phyloP scores from a whole-genome alignment of 2,113 vertebrate genomes.

The Desmodus rotundus region DNA sequence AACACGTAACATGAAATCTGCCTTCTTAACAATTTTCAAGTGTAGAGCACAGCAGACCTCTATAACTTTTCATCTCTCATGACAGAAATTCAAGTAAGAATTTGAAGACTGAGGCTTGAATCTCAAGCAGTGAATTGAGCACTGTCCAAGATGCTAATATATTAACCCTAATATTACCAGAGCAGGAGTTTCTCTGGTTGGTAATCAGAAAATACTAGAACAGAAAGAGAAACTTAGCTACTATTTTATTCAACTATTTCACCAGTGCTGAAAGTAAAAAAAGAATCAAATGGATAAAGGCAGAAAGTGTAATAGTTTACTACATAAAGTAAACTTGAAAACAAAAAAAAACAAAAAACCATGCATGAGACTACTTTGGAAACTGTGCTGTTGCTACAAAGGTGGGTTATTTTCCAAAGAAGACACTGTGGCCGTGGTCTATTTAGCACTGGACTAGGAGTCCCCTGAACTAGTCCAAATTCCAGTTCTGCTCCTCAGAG shows the following conservation, averaged over 20 bases:
- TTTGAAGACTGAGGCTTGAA: background rate
- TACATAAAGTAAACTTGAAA: background rate
- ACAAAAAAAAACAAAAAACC: background rate
- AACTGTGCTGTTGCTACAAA: background rate
- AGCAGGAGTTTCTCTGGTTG: background rate
- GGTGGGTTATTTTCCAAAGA: background rate
- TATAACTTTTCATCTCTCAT: background rate
- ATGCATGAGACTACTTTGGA: background rate
- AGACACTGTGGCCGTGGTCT: background rate
- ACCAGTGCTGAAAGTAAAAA: background rate
- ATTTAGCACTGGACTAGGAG: background rate
- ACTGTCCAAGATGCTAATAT: slow-evolving; percentile 12
- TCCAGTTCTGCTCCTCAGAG: background rate
- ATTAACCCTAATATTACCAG: background rate
- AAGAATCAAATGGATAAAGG: background rate
- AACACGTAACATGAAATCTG: background rate
- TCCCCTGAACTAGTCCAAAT: background rate
- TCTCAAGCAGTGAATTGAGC: background rate
- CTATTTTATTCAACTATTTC: background rate
- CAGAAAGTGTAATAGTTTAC: background rate
- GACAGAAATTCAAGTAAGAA: background rate
- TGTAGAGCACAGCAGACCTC: background rate
- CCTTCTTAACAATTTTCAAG: background rate
- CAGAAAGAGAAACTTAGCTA: background rate
- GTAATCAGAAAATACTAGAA: background rate